Evolutionary conservation across 2,888 invertebrate species (phyloP).

Genomic region (Thelaira solivaga): DNA sequence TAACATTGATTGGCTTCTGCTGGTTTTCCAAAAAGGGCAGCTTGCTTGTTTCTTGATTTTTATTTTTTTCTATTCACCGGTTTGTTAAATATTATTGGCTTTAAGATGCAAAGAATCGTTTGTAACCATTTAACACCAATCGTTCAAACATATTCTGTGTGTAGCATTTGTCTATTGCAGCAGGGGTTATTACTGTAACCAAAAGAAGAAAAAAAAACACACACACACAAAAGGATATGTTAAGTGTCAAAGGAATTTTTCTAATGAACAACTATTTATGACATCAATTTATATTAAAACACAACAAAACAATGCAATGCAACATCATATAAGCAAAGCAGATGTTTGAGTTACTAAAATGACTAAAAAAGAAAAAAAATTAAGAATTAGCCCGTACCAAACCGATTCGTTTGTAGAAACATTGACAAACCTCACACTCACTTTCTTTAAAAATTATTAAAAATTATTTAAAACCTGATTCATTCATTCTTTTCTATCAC

Average conservation of each 20-base stretch:
- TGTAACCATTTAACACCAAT: constrained; percentile 59
- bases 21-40: constrained; percentile 28
- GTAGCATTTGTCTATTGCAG: constrained; percentile 53
- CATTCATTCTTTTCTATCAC: constrained; percentile 30
- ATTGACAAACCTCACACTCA: not conserved
- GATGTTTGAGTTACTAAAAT: constrained; percentile 35
- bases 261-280: constrained; percentile 42
- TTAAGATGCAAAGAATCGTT: constrained; percentile 52
- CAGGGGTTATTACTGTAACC: constrained; percentile 47
- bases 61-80: not conserved
- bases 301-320: not conserved
- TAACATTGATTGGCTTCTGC: constrained; percentile 35
- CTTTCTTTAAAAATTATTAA: not conserved
- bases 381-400: constrained; percentile 28
- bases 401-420: constrained; percentile 1
- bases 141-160: constrained; percentile 39
- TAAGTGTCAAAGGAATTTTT: constrained; percentile 55
- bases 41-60: constrained; percentile 42
- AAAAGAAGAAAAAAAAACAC: constrained; percentile 11
- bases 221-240: constrained; percentile 50
- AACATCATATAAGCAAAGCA: too few species aligned
- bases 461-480: constrained; percentile 2
- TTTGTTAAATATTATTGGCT: constrained; percentile 50
- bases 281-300: constrained; percentile 33
- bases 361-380: not conserved